phyloP scores from a whole-genome alignment of 2,113 vertebrate genomes.

The Petrocephalus zakoni region DNA sequence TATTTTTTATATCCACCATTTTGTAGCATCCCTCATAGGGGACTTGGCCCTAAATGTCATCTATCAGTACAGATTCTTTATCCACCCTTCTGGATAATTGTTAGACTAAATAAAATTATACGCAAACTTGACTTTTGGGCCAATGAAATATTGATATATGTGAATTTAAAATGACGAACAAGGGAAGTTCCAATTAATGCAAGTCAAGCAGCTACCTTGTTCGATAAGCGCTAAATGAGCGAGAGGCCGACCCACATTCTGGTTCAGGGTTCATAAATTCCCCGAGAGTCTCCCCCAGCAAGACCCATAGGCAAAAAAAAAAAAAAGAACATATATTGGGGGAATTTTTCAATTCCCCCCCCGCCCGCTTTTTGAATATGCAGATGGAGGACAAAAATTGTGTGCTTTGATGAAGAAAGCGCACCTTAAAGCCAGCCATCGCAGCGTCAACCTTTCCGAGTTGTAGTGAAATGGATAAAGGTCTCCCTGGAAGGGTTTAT shows the following conservation, averaged over 20 bases:
- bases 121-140: neutral
- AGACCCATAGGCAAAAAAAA: neutral
- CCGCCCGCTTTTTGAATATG: neutral
- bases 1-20: neutral
- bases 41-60: neutral
- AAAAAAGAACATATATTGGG: neutral
- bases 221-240: neutral
- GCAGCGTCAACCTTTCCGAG: constrained; percentile 59
- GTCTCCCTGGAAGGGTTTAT: constrained; percentile 76
- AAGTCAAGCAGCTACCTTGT: neutral
- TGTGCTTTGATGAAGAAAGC: constrained; percentile 19
- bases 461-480: constrained; percentile 69
- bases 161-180: neutral
- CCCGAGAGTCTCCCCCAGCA: neutral
- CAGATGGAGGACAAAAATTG: constrained; percentile 4
- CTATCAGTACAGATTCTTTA: neutral
- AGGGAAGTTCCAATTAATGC: neutral
- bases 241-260: neutral
- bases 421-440: constrained; percentile 61
- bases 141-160: neutral
- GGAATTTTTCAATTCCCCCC: neutral
- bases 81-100: neutral
- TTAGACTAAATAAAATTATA: neutral
- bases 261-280: neutral
- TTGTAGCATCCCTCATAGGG: neutral